Evolutionary conservation across 1,140 invertebrate species (phyloP), one percentile per base, ranked within the genome.

Genomic region (Phymastichus coffea): DNA sequence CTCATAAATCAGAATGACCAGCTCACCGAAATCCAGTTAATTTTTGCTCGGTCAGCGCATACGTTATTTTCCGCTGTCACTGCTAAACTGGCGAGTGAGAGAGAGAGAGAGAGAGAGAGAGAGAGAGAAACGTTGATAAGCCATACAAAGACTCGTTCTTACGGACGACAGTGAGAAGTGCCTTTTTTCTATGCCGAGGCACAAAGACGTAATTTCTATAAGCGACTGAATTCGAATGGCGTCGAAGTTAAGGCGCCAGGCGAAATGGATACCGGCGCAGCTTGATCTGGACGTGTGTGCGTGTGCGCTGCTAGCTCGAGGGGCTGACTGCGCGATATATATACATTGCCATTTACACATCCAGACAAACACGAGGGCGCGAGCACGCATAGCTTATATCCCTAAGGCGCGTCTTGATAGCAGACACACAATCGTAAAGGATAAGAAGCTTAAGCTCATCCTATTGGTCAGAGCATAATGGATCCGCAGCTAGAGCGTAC

Each of bases 31-130:
- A 25, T 51, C 38, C 33, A 51, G 48, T 51, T 51, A 51, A 51
- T 51, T 51, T 51, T 15, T 51, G 48, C 48, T 4, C 7, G 26
- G 48, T 51, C 48, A 51, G 48, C 48, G 48, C 33, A 51, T 51
- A 38, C 14, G 33, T 26, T 51, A 51, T 51, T 38, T 37, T 23
- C 20, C 19, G n/a, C 30, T 51, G 33, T 38, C 33, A 4, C 7
- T 10, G 20, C 19, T 14, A 49, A 49, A 49, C 26, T 35, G n/a
- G n/a, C n/a, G n/a, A n/a, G n/a, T n/a, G n/a, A n/a, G n/a, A n/a
- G n/a, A n/a, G n/a, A n/a, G n/a, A n/a, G n/a, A n/a, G n/a, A n/a
- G n/a, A n/a, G n/a, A n/a, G n/a, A n/a, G n/a, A n/a, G n/a, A n/a
- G n/a, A n/a, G n/a, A n/a, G n/a, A n/a, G n/a, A n/a, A n/a, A n/a